Base-by-base conservation (phyloP, 2,797 vertebrate genomes). In the Micrastur ruficollis region DNA sequence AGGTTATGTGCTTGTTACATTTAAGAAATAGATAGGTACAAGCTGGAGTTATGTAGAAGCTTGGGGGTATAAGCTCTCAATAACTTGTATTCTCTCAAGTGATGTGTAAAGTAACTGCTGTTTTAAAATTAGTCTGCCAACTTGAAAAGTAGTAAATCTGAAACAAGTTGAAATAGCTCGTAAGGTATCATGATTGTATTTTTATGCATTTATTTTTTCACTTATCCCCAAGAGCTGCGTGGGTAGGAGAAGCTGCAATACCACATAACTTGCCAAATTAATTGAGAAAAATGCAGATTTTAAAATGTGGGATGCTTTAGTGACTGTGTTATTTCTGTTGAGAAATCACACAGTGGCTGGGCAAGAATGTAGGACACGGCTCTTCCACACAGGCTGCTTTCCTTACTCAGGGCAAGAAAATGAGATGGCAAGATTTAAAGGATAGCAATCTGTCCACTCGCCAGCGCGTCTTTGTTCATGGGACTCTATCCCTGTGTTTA, bases 1-100 rank as follows among this genome's bases (percentile, higher is more conserved):
- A 98, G 97, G 97, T 98, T 47, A 81, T 80, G 96, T 78, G 25
- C 12, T 23, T 38, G 26, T 58, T 93, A 15, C 40, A 3, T 76
- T 32, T 62, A 23, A 75, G 78, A 49, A 52, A 61, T 46, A 83
- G 65, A 49, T 27, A 53, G 21, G 27, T 34, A 9, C 9, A 22
- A 81, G 14, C 4, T 42, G 11, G 55, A 34, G 11, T 76, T 61
- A 5, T 1, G 0, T 42, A 87, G 80, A 73, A 70, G 26, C 6
- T 13, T 73, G 32, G 20, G 31, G 62, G 23, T 55, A 15, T n/a
- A 75, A 88, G 44, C 44, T 66, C 65, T 87, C 46, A 38, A 5
- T 63, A 47, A 71, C 55, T 86, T 27, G 8, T 87, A 12, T 70
- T 55, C 25, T 44, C 56, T 76, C 38, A 50, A 71, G 62, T 29